A percentile compares a stretch with the other conserved stretches of the same genome.
phyloP scores from a whole-genome alignment of 2,113 vertebrate species.

The Chrysochloris asiatica region DNA sequence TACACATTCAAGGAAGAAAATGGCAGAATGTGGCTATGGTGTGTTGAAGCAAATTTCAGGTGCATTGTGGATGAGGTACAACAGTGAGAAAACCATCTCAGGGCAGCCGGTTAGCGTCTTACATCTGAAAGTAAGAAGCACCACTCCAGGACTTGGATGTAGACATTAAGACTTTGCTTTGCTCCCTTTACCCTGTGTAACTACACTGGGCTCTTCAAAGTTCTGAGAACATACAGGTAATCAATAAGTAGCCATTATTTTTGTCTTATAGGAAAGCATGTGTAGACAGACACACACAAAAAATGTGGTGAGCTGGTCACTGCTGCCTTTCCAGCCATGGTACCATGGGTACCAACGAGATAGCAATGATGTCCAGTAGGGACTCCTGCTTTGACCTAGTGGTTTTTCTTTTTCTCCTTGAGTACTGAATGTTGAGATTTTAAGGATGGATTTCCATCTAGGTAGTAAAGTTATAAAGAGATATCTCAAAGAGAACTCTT shows the following conservation, averaged over 20 bases:
- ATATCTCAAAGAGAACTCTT: constrained; percentile 31
- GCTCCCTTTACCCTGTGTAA: no score
- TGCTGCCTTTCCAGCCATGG: neutral
- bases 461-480: constrained; percentile 47
- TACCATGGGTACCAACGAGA: no score
- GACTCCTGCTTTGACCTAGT: constrained; percentile 62
- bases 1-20: neutral
- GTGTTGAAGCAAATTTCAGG: neutral
- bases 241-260: constrained; percentile 28
- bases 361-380: constrained; percentile 64
- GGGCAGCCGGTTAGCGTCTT: neutral
- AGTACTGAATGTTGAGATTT: constrained; percentile 30
- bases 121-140: neutral
- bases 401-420: constrained; percentile 54
- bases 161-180: neutral
- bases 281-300: rapidly evolving
- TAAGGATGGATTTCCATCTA: constrained; percentile 57
- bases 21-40: neutral
- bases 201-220: no score
- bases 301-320: neutral
- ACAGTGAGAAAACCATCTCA: neutral
- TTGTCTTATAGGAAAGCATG: neutral
- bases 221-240: neutral
- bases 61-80: no score
- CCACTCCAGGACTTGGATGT: no score